These are phyloP conservation scores for Lepeophtheirus nordmannii DNA, from an alignment of 2,888 invertebrate genomes.

Conservation along the genomic window DNA sequence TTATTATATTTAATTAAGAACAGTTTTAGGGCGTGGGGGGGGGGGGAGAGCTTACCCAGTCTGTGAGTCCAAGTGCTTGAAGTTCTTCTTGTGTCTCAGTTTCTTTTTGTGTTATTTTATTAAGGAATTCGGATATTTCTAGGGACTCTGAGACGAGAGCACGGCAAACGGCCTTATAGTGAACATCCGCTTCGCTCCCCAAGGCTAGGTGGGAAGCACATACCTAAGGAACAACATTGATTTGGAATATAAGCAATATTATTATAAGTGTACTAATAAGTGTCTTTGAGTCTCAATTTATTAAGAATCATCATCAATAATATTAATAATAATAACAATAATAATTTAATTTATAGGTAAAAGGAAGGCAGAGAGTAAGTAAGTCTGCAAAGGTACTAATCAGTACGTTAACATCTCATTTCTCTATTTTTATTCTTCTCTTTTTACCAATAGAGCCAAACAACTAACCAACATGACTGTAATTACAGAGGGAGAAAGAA, in stretches of 20 bases:
- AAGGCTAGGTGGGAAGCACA: slow-evolving; percentile 26
- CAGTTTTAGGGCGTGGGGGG: slow-evolving; percentile 43
- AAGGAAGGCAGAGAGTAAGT: slow-evolving; percentile 19
- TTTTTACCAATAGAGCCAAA: too few relatives aligned
- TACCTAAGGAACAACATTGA: slow-evolving; percentile 11
- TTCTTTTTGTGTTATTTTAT: slow-evolving; percentile 45
- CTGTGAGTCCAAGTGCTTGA: slow-evolving; percentile 66
- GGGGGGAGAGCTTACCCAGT: slow-evolving; percentile 55
- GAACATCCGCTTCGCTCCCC: slow-evolving; percentile 32
- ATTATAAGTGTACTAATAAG: too few relatives aligned
- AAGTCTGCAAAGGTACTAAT: too few relatives aligned
- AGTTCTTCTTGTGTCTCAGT: slow-evolving; percentile 41
- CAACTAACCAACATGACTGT: too few relatives aligned
- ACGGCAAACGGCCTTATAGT: slow-evolving; percentile 80
- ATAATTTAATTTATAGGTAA: slow-evolving; percentile 4
- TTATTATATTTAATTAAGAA: slow-evolving; percentile 14
- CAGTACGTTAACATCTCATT: too few relatives aligned
- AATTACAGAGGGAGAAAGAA: too few relatives aligned
- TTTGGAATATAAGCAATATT: not conserved
- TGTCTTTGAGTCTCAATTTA: too few relatives aligned
- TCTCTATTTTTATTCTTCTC: too few relatives aligned
- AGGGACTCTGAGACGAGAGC: slow-evolving; percentile 79
- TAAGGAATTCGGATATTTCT: slow-evolving; percentile 75
- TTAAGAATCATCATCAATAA: not conserved
- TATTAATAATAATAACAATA: not conserved